phyloP scores from a whole-genome alignment of 2,113 vertebrate species.

The Tricholaema leucomelas region DNA sequence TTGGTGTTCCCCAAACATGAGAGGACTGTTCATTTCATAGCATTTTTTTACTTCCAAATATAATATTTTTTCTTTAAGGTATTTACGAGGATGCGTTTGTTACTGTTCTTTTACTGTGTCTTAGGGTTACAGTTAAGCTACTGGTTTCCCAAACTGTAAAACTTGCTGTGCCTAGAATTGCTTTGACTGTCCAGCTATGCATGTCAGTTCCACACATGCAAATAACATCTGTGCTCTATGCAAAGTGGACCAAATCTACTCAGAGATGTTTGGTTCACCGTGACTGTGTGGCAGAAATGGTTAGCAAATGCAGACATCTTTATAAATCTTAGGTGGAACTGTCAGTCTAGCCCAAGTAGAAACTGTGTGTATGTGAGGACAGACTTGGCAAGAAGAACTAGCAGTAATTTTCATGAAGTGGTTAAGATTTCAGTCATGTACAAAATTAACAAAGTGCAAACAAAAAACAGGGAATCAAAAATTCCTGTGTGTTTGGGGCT shows the following conservation, averaged over 20 bases:
- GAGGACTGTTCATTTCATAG: neutral
- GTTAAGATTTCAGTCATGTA: neutral
- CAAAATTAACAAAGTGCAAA: neutral
- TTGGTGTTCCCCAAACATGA: neutral
- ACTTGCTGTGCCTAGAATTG: neutral
- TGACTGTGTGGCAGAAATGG: neutral
- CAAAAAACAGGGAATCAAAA: neutral
- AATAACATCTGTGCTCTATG: neutral
- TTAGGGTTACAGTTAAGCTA: neutral
- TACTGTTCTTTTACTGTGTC: neutral
- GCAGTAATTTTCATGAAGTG: neutral
- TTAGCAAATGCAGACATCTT: neutral
- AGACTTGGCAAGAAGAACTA: neutral
- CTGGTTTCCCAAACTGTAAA: neutral
- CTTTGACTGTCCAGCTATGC: neutral
- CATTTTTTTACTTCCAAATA: neutral
- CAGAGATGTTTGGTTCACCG: neutral
- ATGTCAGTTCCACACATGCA: rapidly evolving
- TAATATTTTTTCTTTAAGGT: neutral
- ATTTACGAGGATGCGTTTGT: neutral
- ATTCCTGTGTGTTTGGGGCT: neutral
- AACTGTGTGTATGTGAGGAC: too few relatives aligned
- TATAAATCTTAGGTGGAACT: neutral
- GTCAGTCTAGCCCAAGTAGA: neutral
- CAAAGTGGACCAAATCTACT: neutral